Evolutionary conservation across 2,888 invertebrate species (phyloP).

Genomic region (Rotaria macrura): DNA sequence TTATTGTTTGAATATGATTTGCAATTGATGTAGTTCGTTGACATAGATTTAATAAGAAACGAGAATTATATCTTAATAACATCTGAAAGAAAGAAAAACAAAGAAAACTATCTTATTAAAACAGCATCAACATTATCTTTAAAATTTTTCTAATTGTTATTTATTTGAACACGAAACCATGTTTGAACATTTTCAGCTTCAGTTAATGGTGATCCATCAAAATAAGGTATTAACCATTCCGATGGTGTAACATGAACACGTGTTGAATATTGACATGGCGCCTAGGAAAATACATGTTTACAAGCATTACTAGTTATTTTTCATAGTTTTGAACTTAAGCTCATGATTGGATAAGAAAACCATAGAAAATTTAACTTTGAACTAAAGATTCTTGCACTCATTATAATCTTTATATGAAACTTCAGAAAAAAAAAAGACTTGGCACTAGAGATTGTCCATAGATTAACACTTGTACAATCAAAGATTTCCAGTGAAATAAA

Average conservation of each 20-base stretch:
- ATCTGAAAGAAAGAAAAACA: not conserved
- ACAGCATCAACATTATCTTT: too few species aligned
- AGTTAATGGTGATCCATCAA: not conserved
- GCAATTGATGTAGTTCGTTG: not conserved
- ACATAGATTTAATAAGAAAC: not conserved
- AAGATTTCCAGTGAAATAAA: too few species aligned
- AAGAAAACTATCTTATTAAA: not conserved
- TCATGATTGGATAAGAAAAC: too few species aligned
- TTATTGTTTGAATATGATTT: not conserved
- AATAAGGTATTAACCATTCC: not conserved
- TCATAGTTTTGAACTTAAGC: too few species aligned
- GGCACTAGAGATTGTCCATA: too few species aligned
- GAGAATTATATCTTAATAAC: not conserved
- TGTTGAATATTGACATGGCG: not conserved
- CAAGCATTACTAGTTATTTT: too few species aligned
- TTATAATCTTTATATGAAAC: too few species aligned
- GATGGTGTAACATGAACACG: not conserved
- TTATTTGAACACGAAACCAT: constrained; percentile 3
- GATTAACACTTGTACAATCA: too few species aligned
- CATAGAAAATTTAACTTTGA: too few species aligned
- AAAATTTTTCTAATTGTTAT: not conserved
- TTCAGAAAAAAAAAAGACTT: too few species aligned
- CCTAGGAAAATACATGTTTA: not conserved
- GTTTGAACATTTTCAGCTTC: not conserved
- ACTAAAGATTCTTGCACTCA: too few species aligned